Evolutionary conservation across 2,797 vertebrate species (phyloP), one percentile per base, ranked within the genome.

Genomic region (Diceros bicornis): DNA sequence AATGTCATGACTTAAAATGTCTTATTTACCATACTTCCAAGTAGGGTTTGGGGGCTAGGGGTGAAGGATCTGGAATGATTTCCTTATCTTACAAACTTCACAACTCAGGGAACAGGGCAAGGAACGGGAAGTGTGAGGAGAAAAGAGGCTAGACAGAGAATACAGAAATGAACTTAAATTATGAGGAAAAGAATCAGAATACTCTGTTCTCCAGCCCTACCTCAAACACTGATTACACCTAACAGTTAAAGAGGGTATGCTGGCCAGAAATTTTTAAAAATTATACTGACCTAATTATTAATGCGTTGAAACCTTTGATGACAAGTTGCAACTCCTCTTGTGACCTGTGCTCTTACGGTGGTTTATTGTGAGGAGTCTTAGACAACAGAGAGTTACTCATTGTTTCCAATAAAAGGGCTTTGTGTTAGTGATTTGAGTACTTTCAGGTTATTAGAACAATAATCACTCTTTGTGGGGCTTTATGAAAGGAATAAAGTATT

Each of bases 351-450:
- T 86, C 2, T 96, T 89, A 61, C 18, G 52, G 21, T 41, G 23
- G 17, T 81, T 87, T 84, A 81, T 88, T 72, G 83, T n/a, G 68
- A 78, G 23, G 29, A 64, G 88, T 78, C 85, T 92, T 94, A 87
- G 50, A 52, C 50, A 52, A 52, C 50, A n/a, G 44, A 68, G 62
- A 84, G 21, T 89, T 86, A 52, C 5, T 69, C 62, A n/a, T 20
- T 61, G 1, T 95, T 86, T 85, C 59, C 86, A 75, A 75, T 96
- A 57, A 57, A 89, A 84, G 93, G 57, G 79, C 94, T 47, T 92
- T 89, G 34, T 92, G 23, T 41, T 87, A 87, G 55, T 82, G 77
- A 83, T 90, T 81, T 77, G 68, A 85, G 7, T 78, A 81, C 71
- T 90, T 75, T 59, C 21, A 69, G 52, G 8, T 77, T 91, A 61